Evolutionary conservation across 2,113 vertebrate genomes (phyloP), one percentile per base, ranked within the genome.

Genomic region (Scopus umbretta): DNA sequence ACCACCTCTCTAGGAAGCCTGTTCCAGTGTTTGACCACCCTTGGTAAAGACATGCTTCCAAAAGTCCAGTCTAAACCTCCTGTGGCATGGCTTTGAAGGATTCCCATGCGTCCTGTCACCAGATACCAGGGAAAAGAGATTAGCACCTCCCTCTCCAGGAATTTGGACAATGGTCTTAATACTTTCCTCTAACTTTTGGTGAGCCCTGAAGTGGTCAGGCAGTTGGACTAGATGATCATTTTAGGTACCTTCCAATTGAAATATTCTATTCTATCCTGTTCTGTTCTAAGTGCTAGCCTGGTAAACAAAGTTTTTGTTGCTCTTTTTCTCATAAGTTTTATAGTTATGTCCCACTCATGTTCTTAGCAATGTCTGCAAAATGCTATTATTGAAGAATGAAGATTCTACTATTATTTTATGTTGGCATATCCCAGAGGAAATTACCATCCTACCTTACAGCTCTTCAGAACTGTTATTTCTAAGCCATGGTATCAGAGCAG

Each of bases 151-250:
- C 14, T 55, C n/a, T 89, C 40, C 50, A 66, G 40, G 45, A 34
- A 66, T 26, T 16, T 68, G 11, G 61, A 50, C 20, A 38, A 59
- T 5, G n/a, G 10, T 45, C 15, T 66, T 27, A 58, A 47, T 16
- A 61, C 63, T 16, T 13, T 58, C 12, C 34, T 91, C 65, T 30
- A 61, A 32, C 8, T 88, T 85, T 45, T 62, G 12, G 17, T 52
- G 16, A 76, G 45, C 32, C 23, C 8, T 16, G 17, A 80, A 50
- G 6, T 11, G 8, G 17, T 66, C 32, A 63, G 26, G 32, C 20
- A 72, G 49, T 15, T n/a, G 32, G 38, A 68, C 18, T 43, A 73
- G 20, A 86, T n/a, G 11, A 53, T 29, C 0, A 0, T 0, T 56
- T 14, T 4, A 59, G 49, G 55, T n/a, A 21, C 7, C n/a, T n/a